These are phyloP conservation scores for Camponotus floridanus DNA, from an alignment of 1,140 invertebrate genomes.

Conservation along the genomic window DNA sequence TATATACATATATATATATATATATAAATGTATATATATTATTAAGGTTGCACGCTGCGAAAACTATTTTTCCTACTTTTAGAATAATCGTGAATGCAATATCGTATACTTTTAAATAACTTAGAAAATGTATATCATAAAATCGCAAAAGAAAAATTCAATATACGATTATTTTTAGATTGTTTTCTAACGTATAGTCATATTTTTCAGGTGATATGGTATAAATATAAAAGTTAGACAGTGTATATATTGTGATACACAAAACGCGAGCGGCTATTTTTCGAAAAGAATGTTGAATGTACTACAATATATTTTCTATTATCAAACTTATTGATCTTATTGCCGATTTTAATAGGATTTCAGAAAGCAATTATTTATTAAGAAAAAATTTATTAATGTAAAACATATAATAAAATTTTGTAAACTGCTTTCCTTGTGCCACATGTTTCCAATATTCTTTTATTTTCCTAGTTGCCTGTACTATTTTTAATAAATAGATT, in stretches of 20 bases:
- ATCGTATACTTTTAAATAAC: not conserved
- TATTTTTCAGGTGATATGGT: not conserved
- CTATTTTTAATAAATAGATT: not conserved
- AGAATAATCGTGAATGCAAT: not conserved
- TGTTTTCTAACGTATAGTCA: not conserved
- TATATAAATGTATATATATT: constrained; percentile 18
- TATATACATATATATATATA: not conserved
- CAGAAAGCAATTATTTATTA: constrained; percentile 13
- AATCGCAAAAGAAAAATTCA: not conserved
- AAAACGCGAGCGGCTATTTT: not conserved
- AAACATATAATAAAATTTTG: constrained; percentile 9
- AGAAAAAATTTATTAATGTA: constrained; percentile 12
- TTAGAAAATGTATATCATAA: constrained; percentile 12
- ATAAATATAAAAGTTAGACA: constrained; percentile 4
- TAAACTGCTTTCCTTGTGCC: not conserved
- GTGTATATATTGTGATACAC: not conserved
- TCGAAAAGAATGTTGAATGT: not conserved
- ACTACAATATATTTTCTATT: not conserved
- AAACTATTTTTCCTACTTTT: constrained; percentile 33
- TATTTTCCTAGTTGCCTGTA: not conserved
- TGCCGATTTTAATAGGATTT: not conserved
- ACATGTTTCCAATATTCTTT: not conserved
- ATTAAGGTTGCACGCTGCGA: not conserved
- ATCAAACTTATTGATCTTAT: not conserved
- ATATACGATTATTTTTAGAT: not conserved